These are phyloP conservation scores for Serranochromis macrocephalus DNA, from an alignment of 2,113 vertebrate species.

Conservation along the genomic window DNA sequence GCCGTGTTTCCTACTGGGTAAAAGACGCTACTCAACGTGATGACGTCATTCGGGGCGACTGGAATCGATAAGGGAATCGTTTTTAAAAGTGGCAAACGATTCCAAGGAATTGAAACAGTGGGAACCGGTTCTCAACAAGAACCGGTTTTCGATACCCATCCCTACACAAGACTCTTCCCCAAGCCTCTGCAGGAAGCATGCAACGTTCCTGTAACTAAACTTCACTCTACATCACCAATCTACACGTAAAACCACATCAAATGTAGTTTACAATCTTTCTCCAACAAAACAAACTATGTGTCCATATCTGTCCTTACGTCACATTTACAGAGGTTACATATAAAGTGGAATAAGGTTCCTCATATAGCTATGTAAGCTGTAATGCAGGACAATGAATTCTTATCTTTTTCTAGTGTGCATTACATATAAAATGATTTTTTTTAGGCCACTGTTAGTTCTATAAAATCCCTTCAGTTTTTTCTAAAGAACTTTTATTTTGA, in stretches of 20 bases:
- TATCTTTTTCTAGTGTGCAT: background rate
- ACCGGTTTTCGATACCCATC: too few species aligned
- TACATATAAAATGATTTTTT: background rate
- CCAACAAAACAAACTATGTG: background rate
- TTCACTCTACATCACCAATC: background rate
- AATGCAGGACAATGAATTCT: background rate
- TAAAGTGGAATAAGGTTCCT: background rate
- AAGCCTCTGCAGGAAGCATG: background rate
- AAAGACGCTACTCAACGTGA: too few species aligned
- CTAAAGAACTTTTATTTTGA: background rate
- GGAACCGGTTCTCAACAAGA: too few species aligned
- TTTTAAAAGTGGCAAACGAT: too few species aligned
- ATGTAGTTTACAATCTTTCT: background rate
- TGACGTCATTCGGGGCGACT: too few species aligned
- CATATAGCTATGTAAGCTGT: background rate
- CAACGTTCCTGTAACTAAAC: background rate
- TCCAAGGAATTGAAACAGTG: too few species aligned
- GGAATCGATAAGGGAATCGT: too few species aligned
- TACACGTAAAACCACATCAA: background rate
- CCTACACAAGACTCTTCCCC: background rate
- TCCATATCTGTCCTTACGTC: background rate
- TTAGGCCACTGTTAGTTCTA: background rate
- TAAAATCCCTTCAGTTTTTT: background rate
- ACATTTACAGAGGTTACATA: background rate
- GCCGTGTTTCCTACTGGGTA: too few species aligned